Evolutionary conservation across 1,140 invertebrate species (phyloP), one percentile per base, ranked within the genome.

Genomic region (Zophobas atratus): DNA sequence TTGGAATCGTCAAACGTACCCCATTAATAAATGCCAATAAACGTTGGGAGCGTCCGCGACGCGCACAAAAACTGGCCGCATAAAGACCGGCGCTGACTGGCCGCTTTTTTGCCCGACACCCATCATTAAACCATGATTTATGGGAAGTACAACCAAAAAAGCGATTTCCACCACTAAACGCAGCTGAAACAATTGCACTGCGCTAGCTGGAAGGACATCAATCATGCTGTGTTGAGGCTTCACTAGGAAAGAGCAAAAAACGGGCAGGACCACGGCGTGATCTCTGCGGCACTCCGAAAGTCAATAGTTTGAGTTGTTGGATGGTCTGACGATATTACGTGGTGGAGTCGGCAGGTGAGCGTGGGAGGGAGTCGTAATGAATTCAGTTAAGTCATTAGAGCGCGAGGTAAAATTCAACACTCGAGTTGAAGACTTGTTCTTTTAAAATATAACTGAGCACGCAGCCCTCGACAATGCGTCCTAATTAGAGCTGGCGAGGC

Each of bases 401-500:
- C 49, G 60, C 60, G 57, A 75, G 72, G 57, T 55, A 75, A 79
- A 73, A 79, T 77, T 72, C 73, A 77, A 77, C 76, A 76, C 79
- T 76, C 73, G 20, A 75, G 53, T 55, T 70, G 63, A 79, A 77
- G 76, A 77, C 60, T 79, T 63, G 78, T 79, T 77, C 76, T 77
- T 81, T 81, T 81, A 79, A 79, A 79, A 79, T 79, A 79, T 76
- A 79, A 79, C 73, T 48, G 76, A 73, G 49, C 76, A 80, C 75
- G 70, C 74, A 77, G 55, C 79, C 71, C 80, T 71, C 73, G 63
- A 81, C 76, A 82, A 80, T 77, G 75, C 79, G 75, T 78, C 79
- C 82, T 84, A 84, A 84, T 83, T 83, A 83, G 81, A 81, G 81
- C 77, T 82, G 81, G 77, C 63, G 56, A 70, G 56, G 71, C 73